These are phyloP conservation scores for Aphaenogaster rudis DNA, from an alignment of 1,140 invertebrate species.

Conservation along the genomic window DNA sequence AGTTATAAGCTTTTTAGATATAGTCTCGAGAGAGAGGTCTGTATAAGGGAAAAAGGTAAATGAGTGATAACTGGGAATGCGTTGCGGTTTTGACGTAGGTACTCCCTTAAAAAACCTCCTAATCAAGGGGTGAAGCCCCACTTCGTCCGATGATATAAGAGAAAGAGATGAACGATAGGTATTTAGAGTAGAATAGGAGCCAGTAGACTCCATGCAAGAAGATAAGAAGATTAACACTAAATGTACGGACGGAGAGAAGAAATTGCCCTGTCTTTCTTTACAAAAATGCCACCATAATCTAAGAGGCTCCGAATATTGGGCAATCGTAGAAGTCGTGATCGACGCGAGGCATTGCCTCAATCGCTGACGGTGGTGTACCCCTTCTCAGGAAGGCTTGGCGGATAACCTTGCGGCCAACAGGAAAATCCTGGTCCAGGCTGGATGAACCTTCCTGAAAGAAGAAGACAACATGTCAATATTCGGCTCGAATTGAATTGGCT, in stretches of 20 bases:
- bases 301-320: not conserved
- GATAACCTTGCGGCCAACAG: conserved; percentile 28
- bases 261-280: not conserved
- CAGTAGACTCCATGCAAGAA: not conserved
- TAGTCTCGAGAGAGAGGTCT: no score
- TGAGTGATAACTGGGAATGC: not conserved
- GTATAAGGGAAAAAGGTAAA: no score
- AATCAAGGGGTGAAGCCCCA: not conserved
- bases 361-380: not conserved
- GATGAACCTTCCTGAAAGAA: not conserved
- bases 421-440: conserved; percentile 1
- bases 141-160: not conserved
- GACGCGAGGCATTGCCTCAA: not conserved
- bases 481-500: not conserved
- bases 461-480: not conserved
- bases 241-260: not conserved
- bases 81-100: not conserved
- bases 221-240: not conserved
- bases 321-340: not conserved
- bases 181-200: not conserved
- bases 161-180: not conserved
- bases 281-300: not conserved
- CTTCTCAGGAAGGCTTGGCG: not conserved
- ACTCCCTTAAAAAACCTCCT: not conserved
- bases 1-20: no score